Evolutionary conservation across 2,888 invertebrate genomes (phyloP).

Genomic region (Drosophila pseudotalamancana): DNA sequence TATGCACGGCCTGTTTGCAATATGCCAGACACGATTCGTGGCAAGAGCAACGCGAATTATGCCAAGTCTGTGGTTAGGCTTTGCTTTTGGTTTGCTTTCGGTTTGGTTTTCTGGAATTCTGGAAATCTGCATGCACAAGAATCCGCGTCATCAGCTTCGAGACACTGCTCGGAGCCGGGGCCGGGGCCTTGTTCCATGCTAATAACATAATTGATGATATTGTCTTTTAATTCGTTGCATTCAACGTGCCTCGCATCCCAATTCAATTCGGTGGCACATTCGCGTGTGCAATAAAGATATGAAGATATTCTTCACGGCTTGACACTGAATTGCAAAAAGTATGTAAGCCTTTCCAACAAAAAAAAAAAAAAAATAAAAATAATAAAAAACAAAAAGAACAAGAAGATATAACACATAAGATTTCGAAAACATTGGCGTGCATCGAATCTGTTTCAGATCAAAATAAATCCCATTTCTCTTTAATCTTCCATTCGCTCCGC

Average conservation of each 20-base stretch:
- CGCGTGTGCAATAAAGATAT: constrained; percentile 28
- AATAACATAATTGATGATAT: constrained; percentile 84
- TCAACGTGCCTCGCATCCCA: constrained; percentile 70
- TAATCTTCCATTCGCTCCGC: constrained; percentile 37
- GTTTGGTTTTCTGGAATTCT: constrained; percentile 44
- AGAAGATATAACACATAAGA: not conserved
- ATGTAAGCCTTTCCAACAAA: not conserved
- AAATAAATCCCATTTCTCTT: constrained; percentile 26
- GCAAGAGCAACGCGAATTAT: constrained; percentile 49
- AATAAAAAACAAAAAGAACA: not conserved
- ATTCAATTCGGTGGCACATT: constrained; percentile 41
- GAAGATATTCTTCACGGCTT: constrained; percentile 23
- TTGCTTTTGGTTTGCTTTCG: constrained; percentile 28
- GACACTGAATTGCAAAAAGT: constrained; percentile 22
- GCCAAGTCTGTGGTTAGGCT: constrained; percentile 48
- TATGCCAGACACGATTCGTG: constrained; percentile 71
- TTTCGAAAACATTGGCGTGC: not conserved
- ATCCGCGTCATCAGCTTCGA: constrained; percentile 31
- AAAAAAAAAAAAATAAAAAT: not conserved
- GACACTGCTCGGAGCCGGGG: constrained; percentile 8
- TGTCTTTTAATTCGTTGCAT: constrained; percentile 83
- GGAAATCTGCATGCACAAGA: constrained; percentile 40
- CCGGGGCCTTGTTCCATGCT: constrained; percentile 62
- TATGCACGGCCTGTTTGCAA: constrained; percentile 48
- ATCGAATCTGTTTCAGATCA: constrained; percentile 14